Conservation (phyloP, 37 sponge, comb jelly and placozoan genomes). For the Bolinopsis microptera region DNA sequence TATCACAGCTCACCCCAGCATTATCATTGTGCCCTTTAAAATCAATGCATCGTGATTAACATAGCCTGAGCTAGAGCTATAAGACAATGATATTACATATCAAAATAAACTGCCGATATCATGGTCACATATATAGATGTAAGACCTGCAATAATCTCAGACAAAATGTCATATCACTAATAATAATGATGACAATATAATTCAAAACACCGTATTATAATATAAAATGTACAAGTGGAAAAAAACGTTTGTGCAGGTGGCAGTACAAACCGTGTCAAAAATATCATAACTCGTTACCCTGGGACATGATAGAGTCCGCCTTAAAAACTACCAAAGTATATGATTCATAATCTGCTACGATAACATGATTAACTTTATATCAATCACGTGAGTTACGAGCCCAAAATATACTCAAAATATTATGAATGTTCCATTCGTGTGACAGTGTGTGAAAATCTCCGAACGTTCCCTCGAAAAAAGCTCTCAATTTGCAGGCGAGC, state of each 20-base stretch:
- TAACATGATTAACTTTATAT: no score
- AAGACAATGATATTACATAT: no score
- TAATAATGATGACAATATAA: background rate
- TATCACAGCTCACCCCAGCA: no score
- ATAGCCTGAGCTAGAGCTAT: no score
- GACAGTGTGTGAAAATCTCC: background rate
- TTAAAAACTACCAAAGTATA: constrained; percentile 23
- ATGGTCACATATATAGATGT: no score
- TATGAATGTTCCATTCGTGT: background rate
- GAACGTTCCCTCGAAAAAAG: background rate
- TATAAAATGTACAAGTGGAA: background rate
- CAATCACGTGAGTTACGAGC: no score
- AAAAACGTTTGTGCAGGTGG: background rate
- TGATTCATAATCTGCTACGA: background rate
- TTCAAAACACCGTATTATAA: background rate
- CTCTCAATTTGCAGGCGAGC: background rate
- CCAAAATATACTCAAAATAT: constrained; percentile 44
- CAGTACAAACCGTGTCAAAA: background rate
- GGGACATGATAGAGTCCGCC: background rate
- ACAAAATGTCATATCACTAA: no score
- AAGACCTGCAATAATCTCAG: no score
- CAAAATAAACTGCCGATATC: no score
- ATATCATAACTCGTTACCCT: no score
- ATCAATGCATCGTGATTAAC: no score
- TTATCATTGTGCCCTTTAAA: no score